Conservation (phyloP, 2,113 vertebrate genomes). For the Cryptomyrus ogoouensis region DNA sequence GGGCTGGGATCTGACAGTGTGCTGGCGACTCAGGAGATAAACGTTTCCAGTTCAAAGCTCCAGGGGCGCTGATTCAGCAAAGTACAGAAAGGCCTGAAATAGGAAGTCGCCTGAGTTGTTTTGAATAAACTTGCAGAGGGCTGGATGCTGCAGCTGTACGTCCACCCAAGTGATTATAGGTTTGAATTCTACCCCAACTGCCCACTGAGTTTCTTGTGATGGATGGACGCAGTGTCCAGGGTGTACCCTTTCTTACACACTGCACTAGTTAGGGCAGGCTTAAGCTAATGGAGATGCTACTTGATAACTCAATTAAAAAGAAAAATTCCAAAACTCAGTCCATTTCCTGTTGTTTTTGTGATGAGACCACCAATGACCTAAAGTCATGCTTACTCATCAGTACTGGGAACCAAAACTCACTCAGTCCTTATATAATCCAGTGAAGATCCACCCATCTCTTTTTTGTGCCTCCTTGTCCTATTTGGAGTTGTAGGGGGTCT, state of each 20-base stretch:
- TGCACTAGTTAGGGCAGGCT: neutral
- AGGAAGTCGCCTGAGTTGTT: neutral
- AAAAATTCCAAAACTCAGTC: neutral
- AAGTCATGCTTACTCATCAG: neutral
- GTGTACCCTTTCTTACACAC: neutral
- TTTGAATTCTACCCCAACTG: neutral
- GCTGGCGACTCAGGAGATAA: neutral
- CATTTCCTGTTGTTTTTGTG: neutral
- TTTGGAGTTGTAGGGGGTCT: neutral
- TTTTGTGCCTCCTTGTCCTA: neutral
- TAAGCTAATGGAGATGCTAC: neutral
- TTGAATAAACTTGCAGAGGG: neutral
- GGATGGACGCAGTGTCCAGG: neutral
- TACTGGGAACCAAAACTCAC: neutral
- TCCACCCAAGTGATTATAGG: neutral
- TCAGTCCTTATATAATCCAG: neutral
- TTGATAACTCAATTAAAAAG: neutral
- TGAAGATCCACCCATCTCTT: neutral
- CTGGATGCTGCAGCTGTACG: neutral
- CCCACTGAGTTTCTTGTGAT: neutral
- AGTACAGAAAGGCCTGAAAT: neutral
- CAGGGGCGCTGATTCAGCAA: neutral
- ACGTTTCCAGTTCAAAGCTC: neutral
- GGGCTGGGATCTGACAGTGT: neutral
- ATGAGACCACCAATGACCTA: neutral